These are phyloP conservation scores for Beris morrisii DNA, from an alignment of 2,888 invertebrate genomes.

Conservation along the genomic window DNA sequence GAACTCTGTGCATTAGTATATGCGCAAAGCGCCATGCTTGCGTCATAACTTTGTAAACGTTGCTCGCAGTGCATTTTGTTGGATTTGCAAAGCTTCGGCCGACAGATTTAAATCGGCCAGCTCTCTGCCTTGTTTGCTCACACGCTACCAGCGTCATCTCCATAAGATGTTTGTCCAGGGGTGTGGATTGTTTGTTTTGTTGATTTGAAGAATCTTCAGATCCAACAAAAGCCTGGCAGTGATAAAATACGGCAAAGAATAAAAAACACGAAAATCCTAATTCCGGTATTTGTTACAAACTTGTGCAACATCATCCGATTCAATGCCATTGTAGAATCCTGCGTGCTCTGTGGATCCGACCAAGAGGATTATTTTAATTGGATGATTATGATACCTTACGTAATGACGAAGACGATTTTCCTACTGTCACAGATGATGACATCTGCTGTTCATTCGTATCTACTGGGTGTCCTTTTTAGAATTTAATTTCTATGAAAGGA, in stretches of 20 bases:
- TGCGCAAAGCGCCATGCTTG: conserved; percentile 22
- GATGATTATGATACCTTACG: conserved; percentile 3
- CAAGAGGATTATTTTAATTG: background rate
- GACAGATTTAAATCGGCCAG: conserved; percentile 14
- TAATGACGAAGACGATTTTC: background rate
- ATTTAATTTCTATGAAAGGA: too few relatives aligned
- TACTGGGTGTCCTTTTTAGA: too few relatives aligned
- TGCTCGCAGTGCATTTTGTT: conserved; percentile 12
- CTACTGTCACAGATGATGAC: background rate
- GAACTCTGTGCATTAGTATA: background rate
- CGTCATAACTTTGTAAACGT: conserved; percentile 14
- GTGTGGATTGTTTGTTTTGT: conserved; percentile 24
- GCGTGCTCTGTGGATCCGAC: too few relatives aligned
- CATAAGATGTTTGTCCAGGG: background rate
- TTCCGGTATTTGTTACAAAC: background rate
- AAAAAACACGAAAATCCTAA: conserved; percentile 8
- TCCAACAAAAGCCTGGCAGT: background rate
- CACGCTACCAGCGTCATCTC: background rate
- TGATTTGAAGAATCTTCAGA: conserved; percentile 21
- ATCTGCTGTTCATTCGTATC: too few relatives aligned
- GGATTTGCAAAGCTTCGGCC: background rate
- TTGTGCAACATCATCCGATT: too few relatives aligned
- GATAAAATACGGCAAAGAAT: background rate
- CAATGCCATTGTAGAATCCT: too few relatives aligned
- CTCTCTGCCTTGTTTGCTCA: background rate